These are phyloP conservation scores for Pterocles gutturalis DNA, from an alignment of 2,113 vertebrate species.

Conservation along the genomic window DNA sequence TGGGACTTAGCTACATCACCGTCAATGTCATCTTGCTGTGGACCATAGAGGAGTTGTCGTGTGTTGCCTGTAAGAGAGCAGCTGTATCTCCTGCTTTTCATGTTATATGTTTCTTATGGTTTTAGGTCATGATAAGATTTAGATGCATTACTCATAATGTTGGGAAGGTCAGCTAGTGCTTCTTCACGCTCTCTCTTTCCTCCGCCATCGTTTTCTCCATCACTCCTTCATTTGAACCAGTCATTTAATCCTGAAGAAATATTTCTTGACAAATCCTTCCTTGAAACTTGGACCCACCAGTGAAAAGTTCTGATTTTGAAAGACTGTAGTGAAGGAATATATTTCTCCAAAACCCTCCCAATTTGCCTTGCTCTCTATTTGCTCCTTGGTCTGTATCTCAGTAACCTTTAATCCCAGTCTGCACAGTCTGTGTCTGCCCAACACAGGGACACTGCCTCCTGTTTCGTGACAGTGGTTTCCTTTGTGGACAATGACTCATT, in stretches of 20 bases:
- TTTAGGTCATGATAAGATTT: not conserved
- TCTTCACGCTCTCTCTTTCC: not conserved
- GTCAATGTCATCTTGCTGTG: not conserved
- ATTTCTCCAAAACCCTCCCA: not conserved
- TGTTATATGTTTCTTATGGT: not conserved
- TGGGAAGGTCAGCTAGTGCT: not conserved
- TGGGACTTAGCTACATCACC: not conserved
- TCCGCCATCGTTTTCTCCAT: not conserved
- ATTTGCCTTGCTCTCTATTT: not conserved
- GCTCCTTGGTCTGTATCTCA: not conserved
- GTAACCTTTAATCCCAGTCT: not conserved
- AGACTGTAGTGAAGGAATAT: not conserved
- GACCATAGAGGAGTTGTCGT: not conserved
- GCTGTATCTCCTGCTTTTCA: not conserved
- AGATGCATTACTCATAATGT: not conserved
- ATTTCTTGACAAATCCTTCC: not conserved
- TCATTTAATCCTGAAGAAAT: not conserved
- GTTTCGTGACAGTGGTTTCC: not conserved
- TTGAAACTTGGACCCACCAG: not conserved
- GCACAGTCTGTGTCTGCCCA: not conserved
- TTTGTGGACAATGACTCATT: rapidly evolving
- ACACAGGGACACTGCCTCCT: not conserved
- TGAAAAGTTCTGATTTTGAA: not conserved
- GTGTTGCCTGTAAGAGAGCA: not conserved
- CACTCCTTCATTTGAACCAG: not conserved